Conservation (phyloP, 2,888 invertebrate genomes). For the Caenorhabditis virilis region DNA sequence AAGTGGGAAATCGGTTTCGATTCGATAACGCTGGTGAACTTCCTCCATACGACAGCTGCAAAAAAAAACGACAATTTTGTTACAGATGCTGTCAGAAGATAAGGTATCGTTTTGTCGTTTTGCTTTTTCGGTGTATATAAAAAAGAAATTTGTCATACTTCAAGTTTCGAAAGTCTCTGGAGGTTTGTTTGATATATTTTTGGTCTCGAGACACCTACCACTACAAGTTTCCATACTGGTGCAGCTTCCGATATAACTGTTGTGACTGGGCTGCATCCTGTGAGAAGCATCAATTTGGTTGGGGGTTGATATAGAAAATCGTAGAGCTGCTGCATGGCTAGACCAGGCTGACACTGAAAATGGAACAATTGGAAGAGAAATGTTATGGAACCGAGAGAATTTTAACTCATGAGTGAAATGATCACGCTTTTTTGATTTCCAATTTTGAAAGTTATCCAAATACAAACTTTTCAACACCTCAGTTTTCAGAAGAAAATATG, state of each 20-base stretch:
- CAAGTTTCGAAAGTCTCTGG: no score
- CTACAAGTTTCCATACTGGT: conserved; percentile 99
- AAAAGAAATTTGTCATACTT: background rate
- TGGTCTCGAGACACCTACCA: conserved; percentile 77
- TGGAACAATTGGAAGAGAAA: no score
- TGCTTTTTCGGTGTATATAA: no score
- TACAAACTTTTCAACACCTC: no score
- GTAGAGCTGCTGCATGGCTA: conserved; percentile 97
- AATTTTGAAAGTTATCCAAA: no score
- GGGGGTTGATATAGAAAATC: conserved; percentile 85
- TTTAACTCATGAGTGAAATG: no score
- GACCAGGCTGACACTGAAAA: conserved; percentile 91
- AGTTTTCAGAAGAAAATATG: no score
- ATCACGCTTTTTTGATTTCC: no score
- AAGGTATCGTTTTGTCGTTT: no score
- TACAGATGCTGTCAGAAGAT: background rate
- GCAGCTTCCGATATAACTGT: conserved; percentile 99
- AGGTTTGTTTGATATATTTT: background rate
- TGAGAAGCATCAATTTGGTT: conserved; percentile 89
- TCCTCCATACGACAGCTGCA: conserved; percentile 94
- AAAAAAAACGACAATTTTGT: conserved; percentile 1
- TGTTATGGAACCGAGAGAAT: no score
- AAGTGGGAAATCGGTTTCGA: conserved; percentile 91
- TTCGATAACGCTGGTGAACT: conserved; percentile 97
- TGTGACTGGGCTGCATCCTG: conserved; percentile 95